Evolutionary conservation across 2,113 vertebrate species (phyloP).

Genomic region (Microtus ochrogaster): DNA sequence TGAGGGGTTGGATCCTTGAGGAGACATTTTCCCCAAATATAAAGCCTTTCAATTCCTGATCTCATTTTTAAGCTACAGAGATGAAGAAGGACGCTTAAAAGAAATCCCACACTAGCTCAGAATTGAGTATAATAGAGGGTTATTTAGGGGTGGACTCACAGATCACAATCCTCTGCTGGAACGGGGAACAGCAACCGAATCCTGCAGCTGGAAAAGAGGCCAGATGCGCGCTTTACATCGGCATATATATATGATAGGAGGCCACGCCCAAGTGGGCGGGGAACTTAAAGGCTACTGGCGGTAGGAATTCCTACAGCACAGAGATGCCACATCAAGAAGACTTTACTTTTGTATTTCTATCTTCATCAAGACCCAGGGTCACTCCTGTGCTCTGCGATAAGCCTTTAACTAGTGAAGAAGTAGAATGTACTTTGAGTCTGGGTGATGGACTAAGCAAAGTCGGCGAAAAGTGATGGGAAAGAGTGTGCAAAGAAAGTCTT

Average conservation of each 20-base stretch:
- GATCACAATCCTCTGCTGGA: too few relatives aligned
- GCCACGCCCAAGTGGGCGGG: too few relatives aligned
- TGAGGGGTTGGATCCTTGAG: neutral
- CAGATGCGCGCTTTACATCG: too few relatives aligned
- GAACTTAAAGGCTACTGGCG: too few relatives aligned
- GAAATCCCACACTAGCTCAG: too few relatives aligned
- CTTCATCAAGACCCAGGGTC: neutral
- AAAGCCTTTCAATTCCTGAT: neutral
- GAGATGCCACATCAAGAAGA: neutral
- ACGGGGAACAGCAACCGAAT: too few relatives aligned
- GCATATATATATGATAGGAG: too few relatives aligned
- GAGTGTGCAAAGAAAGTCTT: neutral
- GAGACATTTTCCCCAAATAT: neutral
- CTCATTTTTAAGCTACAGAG: neutral
- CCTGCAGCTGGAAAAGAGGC: too few relatives aligned
- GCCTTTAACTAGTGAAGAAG: neutral
- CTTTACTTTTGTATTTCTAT: conserved; percentile 9
- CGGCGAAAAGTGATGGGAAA: neutral
- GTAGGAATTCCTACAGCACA: too few relatives aligned
- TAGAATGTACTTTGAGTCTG: conserved; percentile 1
- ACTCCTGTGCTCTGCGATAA: neutral
- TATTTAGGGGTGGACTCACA: too few relatives aligned
- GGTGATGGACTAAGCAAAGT: neutral
- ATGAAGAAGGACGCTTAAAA: neutral
- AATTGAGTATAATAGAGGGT: too few relatives aligned